Conservation (phyloP, 2,888 invertebrate genomes). For the Pristionchus maxplancki region DNA sequence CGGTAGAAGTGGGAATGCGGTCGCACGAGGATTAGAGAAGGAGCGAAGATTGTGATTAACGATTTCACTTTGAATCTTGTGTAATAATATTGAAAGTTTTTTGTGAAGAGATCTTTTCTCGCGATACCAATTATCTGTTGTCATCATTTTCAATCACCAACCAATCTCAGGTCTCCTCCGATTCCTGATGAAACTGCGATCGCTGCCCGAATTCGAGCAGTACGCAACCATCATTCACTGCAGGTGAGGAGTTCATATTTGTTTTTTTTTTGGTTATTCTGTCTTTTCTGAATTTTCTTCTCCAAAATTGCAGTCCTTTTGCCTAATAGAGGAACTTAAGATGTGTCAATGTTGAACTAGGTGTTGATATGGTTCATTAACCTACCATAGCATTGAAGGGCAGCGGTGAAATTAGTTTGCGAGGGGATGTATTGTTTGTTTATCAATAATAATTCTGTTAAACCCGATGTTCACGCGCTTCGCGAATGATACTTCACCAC, state of each 20-base stretch:
- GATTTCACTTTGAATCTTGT: neutral
- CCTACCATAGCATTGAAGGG: neutral
- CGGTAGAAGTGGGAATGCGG: neutral
- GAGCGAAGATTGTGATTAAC: neutral
- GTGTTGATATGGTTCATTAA: too few species aligned
- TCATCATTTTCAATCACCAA: neutral
- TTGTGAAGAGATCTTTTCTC: neutral
- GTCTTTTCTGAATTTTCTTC: too few species aligned
- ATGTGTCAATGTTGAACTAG: neutral
- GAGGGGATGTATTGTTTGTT: too few species aligned
- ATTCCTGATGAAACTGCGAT: constrained; percentile 69
- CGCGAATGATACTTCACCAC: too few species aligned
- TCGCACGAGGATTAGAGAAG: neutral
- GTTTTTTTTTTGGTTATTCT: neutral
- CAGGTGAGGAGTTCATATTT: constrained; percentile 81
- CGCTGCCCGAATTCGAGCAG: constrained; percentile 79
- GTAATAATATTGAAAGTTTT: neutral
- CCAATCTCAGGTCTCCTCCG: constrained; percentile 50
- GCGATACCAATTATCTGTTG: neutral
- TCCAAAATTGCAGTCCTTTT: too few species aligned
- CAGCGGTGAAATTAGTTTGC: neutral
- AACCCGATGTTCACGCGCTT: too few species aligned
- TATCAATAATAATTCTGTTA: too few species aligned
- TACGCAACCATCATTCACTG: constrained; percentile 85
- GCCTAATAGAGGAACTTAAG: too few species aligned